Conservation (phyloP, 2,888 invertebrate genomes). For the Cantharis flavilabris region DNA sequence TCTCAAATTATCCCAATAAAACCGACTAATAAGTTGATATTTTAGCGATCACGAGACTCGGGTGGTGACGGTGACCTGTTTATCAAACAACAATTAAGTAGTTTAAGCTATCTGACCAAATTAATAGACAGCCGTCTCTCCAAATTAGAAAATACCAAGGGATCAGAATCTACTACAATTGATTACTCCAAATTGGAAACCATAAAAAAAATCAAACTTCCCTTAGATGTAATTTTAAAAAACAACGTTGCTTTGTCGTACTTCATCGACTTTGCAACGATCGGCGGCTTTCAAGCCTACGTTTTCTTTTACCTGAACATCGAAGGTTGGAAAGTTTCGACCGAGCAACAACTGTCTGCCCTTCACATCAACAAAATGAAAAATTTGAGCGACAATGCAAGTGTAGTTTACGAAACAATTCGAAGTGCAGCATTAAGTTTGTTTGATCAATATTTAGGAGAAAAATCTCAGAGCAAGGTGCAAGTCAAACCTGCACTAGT, state of each 20-base stretch:
- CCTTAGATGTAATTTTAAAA: constrained; percentile 73
- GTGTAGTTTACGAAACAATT: constrained; percentile 48
- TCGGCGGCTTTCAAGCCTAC: constrained; percentile 71
- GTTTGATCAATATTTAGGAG: constrained; percentile 77
- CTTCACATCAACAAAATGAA: constrained; percentile 59
- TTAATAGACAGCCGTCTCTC: constrained; percentile 65
- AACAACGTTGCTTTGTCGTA: constrained; percentile 77
- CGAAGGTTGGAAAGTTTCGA: constrained; percentile 71
- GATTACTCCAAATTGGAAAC: constrained; percentile 40
- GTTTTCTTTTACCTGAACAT: constrained; percentile 80
- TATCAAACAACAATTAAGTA: constrained; percentile 85
- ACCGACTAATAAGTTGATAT: constrained; percentile 3
- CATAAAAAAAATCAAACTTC: constrained; percentile 59
- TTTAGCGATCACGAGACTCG: constrained; percentile 77
- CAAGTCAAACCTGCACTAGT: constrained; percentile 66
- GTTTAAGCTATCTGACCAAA: constrained; percentile 78
- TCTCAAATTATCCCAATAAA: not conserved
- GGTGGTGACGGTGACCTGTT: constrained; percentile 82
- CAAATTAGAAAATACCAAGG: constrained; percentile 50
- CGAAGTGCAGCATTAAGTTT: constrained; percentile 75
- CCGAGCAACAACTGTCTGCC: constrained; percentile 70
- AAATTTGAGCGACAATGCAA: constrained; percentile 52
- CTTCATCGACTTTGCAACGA: constrained; percentile 77
- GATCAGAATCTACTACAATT: constrained; percentile 14
- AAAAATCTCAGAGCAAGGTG: constrained; percentile 68